Conservation (phyloP, 2,797 vertebrate genomes). For the Parotocinclus haroldoi region DNA sequence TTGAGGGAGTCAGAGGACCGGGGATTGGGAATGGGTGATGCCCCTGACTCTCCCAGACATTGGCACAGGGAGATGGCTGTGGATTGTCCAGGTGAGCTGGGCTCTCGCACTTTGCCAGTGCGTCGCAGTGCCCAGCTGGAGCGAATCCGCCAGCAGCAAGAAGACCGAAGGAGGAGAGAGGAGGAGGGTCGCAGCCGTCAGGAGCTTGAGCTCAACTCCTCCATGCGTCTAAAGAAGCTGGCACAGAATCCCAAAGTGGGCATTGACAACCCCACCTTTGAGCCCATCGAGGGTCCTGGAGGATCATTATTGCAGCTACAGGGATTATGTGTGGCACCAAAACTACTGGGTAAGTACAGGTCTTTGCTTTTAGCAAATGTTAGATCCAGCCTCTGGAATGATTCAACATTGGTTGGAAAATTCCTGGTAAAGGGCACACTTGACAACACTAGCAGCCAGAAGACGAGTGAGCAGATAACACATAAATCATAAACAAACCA, state of each 20-base stretch:
- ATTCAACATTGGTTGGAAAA: too few species aligned
- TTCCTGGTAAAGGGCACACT: too few species aligned
- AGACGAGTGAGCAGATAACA: too few species aligned
- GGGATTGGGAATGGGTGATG: constrained; percentile 62
- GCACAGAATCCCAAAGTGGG: constrained; percentile 94
- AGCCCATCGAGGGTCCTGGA: constrained; percentile 86
- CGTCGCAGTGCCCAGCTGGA: constrained; percentile 90
- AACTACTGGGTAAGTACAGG: constrained; percentile 76
- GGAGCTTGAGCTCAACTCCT: constrained; percentile 92
- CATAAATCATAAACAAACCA: too few species aligned
- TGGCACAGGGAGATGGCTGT: constrained; percentile 96
- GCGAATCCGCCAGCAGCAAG: constrained; percentile 93
- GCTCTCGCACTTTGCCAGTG: constrained; percentile 85
- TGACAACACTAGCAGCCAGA: too few species aligned
- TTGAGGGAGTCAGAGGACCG: constrained; percentile 80
- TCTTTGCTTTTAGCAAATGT: neutral
- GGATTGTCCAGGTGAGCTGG: constrained; percentile 92
- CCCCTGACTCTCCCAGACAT: constrained; percentile 65
- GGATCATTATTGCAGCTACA: constrained; percentile 74
- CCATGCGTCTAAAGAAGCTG: constrained; percentile 91
- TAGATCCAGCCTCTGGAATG: too few species aligned
- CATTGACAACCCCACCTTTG: constrained; percentile 98
- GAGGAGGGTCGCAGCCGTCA: constrained; percentile 90
- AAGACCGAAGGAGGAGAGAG: constrained; percentile 88
- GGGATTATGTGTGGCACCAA: constrained; percentile 56